Base-by-base conservation (phyloP, 23 tunicate species). In the Botrylloides violaceus region DNA sequence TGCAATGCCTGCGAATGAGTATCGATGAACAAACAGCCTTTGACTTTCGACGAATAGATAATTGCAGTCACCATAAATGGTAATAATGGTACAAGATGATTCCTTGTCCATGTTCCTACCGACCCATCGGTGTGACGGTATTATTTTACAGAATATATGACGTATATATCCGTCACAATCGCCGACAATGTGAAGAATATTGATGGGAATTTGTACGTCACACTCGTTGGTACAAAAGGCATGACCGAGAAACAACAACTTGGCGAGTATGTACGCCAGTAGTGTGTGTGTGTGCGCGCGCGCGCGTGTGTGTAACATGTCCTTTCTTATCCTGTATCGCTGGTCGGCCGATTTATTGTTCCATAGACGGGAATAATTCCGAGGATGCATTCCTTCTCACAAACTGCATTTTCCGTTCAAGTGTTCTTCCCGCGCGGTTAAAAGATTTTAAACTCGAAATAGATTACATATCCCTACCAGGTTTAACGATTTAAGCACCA, bases 171-270 rank as follows among this genome's bases (percentile, higher is more conserved):
- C 39, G 84, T 90, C 24, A 70, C 30, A 1, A 36, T 76, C 0
- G 97, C 82, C 18, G 0, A 29, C 34, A 26, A 32, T 29, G 77
- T 80, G 27, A 81, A 83, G 28, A 65, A 66, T 4, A 59, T 90
- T 6, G 64, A 83, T 34, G 97, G 97, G 48, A 66, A 27, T 26
- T 61, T 90, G 68, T 83, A 56, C 57, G 56, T 83, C 1, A 34
- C 97, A 23, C 37, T 90, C 71, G 76, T 74, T 38, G 90, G 90
- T 47, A 18, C 53, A 18, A 55, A 1, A 33, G 78, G 49, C 47
- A 58, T 66, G 9, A 70, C 90, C 1, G 90, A 83, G 34, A 83
- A 83, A 75, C 66, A 61, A 2, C 90, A 61, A 56, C 57, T 90
- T 1, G 62, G 85, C 78, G 82, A 79, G 53, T 43, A 15, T 7